Evolutionary conservation across 2,797 vertebrate species (phyloP).

Genomic region (Chrosomus eos): DNA sequence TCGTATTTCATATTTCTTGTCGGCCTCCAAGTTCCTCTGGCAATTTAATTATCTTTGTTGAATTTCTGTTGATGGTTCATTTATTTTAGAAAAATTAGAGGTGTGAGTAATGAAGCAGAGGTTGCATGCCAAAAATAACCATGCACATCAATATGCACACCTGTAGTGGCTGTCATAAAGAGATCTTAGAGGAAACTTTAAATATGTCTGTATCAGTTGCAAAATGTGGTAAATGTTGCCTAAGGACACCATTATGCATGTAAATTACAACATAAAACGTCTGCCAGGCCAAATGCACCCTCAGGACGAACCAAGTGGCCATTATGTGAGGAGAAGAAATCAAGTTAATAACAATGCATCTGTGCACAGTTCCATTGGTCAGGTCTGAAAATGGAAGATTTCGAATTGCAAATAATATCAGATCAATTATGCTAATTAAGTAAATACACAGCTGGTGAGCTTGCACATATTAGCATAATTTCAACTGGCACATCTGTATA

Average conservation of each 20-base stretch:
- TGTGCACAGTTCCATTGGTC: conserved; percentile 1
- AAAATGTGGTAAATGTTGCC: conserved; percentile 11
- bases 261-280: conserved; percentile 17
- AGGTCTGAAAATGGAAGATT: conserved; percentile 13
- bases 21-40: conserved; percentile 55
- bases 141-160: conserved; percentile 20
- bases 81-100: conserved; percentile 58
- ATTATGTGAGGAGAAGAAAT: conserved; percentile 19
- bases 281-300: conserved; percentile 11
- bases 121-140: conserved; percentile 47
- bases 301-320: conserved; percentile 1
- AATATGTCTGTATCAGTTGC: not conserved
- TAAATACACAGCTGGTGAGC: conserved; percentile 43
- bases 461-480: conserved; percentile 25
- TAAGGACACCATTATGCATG: conserved; percentile 17
- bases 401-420: conserved; percentile 36
- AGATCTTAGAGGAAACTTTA: not conserved
- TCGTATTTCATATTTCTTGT: conserved; percentile 63
- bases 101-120: conserved; percentile 56
- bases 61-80: conserved; percentile 61
- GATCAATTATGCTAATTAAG: conserved; percentile 41
- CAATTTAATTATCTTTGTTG: conserved; percentile 63
- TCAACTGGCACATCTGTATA: conserved; percentile 21
- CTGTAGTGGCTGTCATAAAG: not conserved
- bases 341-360: conserved; percentile 8